Conservation (phyloP, 2,797 vertebrate species). For the Helicolenus hilgendorfi region DNA sequence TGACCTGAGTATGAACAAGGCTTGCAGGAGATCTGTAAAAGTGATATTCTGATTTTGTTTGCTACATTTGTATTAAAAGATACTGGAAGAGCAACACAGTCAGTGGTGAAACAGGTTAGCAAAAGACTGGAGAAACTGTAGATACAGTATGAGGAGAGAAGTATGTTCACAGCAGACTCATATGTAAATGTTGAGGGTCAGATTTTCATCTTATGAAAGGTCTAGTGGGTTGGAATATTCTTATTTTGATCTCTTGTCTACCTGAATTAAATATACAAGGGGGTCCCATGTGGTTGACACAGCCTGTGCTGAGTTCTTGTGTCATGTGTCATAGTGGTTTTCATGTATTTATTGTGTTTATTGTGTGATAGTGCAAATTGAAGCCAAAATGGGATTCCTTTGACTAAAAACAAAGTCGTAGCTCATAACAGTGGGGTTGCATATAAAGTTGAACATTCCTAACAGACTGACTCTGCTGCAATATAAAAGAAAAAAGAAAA, state of each 20-base stretch:
- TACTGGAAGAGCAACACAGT: neutral
- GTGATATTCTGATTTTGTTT: neutral
- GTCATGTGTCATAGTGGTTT: neutral
- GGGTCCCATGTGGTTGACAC: neutral
- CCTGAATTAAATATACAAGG: neutral
- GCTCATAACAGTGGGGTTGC: neutral
- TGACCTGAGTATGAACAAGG: neutral
- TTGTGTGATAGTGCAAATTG: neutral
- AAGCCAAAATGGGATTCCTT: neutral
- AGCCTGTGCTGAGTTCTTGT: neutral
- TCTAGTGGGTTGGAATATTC: neutral
- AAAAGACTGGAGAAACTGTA: neutral
- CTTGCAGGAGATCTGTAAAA: neutral
- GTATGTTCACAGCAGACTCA: neutral
- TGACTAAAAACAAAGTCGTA: neutral
- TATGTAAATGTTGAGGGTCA: neutral
- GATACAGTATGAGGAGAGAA: neutral
- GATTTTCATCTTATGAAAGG: neutral
- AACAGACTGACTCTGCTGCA: neutral
- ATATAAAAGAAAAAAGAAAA: neutral
- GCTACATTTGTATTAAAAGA: neutral
- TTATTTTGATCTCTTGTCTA: neutral
- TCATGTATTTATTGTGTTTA: neutral
- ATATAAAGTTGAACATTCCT: neutral
- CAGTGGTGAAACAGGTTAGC: neutral